These are phyloP conservation scores for Micrastur ruficollis DNA, from an alignment of 2,797 vertebrate species.

Conservation along the genomic window DNA sequence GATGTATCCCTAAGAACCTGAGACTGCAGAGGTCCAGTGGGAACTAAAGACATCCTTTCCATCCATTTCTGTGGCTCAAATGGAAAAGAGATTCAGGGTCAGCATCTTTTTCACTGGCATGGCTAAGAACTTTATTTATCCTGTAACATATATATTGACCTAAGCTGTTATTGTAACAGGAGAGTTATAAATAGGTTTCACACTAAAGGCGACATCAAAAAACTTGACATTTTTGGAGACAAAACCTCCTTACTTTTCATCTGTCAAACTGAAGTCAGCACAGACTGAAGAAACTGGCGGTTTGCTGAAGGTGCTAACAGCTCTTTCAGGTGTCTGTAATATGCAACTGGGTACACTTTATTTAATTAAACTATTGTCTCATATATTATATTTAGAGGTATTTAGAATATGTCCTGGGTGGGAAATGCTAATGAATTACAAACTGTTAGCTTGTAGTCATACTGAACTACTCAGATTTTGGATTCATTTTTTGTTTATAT, in stretches of 20 bases:
- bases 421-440: neutral
- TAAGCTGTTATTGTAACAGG: neutral
- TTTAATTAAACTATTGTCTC: neutral
- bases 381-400: neutral
- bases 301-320: conserved; percentile 9
- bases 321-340: neutral
- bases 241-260: neutral
- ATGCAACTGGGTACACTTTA: neutral
- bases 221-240: neutral
- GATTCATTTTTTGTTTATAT: neutral
- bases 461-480: neutral
- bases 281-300: neutral
- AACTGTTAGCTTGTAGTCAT: neutral
- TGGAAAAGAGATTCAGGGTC: neutral
- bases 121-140: neutral
- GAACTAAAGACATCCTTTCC: neutral
- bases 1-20: neutral
- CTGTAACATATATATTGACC: neutral
- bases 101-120: neutral
- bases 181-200: neutral
- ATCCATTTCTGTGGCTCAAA: neutral
- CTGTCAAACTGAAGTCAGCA: neutral
- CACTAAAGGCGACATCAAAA: neutral
- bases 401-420: neutral
- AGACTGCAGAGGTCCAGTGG: neutral